These are phyloP conservation scores for Parotia lawesii DNA, from an alignment of 2,113 vertebrate species.

Conservation along the genomic window DNA sequence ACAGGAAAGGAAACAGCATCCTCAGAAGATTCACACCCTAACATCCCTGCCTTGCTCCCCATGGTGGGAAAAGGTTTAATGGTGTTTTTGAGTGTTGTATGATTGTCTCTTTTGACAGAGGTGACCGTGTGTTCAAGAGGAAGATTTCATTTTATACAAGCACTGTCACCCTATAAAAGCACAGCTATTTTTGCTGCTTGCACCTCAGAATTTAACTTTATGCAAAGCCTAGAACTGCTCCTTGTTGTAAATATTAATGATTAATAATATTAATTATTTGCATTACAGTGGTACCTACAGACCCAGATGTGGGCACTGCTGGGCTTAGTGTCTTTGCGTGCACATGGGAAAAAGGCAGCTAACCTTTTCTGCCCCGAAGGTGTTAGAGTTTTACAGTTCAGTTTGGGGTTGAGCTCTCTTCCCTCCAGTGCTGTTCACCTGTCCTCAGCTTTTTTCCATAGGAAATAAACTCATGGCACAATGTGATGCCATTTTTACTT, in stretches of 20 bases:
- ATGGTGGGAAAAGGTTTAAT: neutral
- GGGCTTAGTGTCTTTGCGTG: neutral
- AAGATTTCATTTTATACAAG: slow-evolving; percentile 5
- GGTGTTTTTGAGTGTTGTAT: neutral
- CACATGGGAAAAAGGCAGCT: neutral
- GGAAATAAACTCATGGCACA: neutral
- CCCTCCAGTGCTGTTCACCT: neutral
- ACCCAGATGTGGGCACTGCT: neutral
- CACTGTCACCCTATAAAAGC: neutral
- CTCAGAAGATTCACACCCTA: neutral
- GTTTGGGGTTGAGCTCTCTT: neutral
- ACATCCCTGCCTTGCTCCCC: neutral
- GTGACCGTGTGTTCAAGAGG: neutral
- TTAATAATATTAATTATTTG: neutral
- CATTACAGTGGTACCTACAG: neutral
- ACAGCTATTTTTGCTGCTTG: neutral
- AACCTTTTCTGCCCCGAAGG: neutral
- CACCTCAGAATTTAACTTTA: neutral
- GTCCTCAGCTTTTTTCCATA: neutral
- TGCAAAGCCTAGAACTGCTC: neutral
- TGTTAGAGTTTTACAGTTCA: neutral
- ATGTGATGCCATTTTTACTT: neutral
- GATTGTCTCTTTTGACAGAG: neutral
- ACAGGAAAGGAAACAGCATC: neutral
- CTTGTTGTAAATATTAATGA: neutral